These are phyloP conservation scores for Saxidomus purpurata DNA, from an alignment of 1,140 invertebrate genomes.

Conservation along the genomic window DNA sequence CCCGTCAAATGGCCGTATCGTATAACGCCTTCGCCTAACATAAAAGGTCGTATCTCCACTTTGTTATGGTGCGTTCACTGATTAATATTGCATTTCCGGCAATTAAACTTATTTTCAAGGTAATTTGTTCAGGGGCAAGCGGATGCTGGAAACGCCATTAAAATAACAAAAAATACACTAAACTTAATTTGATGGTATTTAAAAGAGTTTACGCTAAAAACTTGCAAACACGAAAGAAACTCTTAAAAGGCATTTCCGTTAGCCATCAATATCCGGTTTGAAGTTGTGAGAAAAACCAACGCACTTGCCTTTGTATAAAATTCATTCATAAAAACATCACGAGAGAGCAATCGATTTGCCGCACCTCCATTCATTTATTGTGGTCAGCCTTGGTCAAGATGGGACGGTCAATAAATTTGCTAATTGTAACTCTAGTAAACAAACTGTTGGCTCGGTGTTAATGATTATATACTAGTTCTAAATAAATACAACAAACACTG, in stretches of 20 bases:
- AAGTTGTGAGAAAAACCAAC: constrained; percentile 5
- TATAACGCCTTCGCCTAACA: neutral
- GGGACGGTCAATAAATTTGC: neutral
- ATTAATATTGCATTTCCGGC: constrained; percentile 29
- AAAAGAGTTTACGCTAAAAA: neutral
- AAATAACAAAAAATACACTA: constrained; percentile 13
- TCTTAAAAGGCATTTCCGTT: constrained; percentile 3
- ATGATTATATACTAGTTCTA: too few relatives aligned
- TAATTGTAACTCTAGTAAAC: too few relatives aligned
- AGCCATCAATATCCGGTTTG: neutral
- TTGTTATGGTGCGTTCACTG: neutral
- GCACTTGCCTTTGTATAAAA: neutral
- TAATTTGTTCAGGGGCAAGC: neutral
- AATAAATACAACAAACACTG: too few relatives aligned
- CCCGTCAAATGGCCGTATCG: neutral
- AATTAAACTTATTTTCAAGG: constrained; percentile 23
- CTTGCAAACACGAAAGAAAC: neutral
- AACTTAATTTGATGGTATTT: constrained; percentile 28
- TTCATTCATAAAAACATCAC: neutral
- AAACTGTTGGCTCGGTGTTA: too few relatives aligned
- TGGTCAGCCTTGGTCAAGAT: neutral
- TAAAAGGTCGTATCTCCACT: constrained; percentile 17
- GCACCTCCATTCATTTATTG: neutral
- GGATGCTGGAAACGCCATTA: neutral
- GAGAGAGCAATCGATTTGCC: neutral